These are phyloP conservation scores for Aphaenogaster floridana DNA, from an alignment of 1,140 invertebrate genomes.

Conservation along the genomic window DNA sequence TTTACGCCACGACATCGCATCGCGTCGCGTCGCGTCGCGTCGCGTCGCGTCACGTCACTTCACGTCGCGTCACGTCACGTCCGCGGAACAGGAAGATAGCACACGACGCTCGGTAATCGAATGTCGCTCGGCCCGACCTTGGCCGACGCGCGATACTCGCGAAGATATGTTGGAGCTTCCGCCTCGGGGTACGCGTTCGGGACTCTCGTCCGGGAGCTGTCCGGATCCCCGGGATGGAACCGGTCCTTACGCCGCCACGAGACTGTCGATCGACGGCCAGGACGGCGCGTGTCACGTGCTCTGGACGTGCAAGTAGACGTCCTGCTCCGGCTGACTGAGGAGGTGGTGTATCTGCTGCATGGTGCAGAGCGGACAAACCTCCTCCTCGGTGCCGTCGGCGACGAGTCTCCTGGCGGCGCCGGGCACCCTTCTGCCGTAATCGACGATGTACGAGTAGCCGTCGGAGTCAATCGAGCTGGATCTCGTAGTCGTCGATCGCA, in stretches of 20 bases:
- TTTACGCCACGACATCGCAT: conserved; percentile 23
- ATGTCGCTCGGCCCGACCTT: conserved; percentile 58
- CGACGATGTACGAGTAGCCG: conserved; percentile 80
- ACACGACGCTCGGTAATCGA: conserved; percentile 18
- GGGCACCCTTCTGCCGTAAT: conserved; percentile 68
- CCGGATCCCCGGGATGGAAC: not conserved
- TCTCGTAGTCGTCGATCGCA: conserved; percentile 24
- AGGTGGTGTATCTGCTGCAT: conserved; percentile 84
- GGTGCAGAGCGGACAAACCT: conserved; percentile 83
- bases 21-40: conserved; percentile 13
- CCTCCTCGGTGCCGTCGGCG: conserved; percentile 78
- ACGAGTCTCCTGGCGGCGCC: conserved; percentile 72
- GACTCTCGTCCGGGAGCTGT: not conserved
- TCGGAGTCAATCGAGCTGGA: conserved; percentile 76
- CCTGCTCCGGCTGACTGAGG: conserved; percentile 80
- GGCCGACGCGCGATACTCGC: conserved; percentile 62
- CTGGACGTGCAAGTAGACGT: conserved; percentile 77
- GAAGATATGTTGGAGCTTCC: conserved; percentile 67
- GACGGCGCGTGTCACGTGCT: conserved; percentile 80
- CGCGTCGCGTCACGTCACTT: not conserved
- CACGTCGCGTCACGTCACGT: conserved; percentile 38
- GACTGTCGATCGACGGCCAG: conserved; percentile 58
- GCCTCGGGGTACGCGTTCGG: not conserved
- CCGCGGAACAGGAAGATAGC: conserved; percentile 39
- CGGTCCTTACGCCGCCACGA: conserved; percentile 47